phyloP scores from a whole-genome alignment of 1,140 invertebrate species.

The Coptotermes formosanus region DNA sequence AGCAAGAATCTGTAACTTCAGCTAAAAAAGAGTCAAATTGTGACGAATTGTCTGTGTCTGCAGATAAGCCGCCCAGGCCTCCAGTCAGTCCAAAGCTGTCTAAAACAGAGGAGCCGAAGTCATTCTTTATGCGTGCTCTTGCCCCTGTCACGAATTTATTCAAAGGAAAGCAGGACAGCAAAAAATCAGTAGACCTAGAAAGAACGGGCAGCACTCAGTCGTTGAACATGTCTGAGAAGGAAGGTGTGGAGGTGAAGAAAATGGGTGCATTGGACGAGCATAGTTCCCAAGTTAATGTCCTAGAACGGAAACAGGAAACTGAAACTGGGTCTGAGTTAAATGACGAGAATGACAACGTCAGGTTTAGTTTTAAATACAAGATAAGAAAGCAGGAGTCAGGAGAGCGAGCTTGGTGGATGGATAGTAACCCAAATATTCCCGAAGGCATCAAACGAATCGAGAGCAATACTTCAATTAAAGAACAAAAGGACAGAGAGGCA shows the following conservation, averaged over 20 bases:
- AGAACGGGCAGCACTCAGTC: constrained; percentile 24
- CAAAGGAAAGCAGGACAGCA: constrained; percentile 31
- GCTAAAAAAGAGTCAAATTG: constrained; percentile 49
- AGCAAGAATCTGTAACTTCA: not conserved
- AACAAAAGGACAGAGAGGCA: constrained; percentile 24
- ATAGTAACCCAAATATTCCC: constrained; percentile 51
- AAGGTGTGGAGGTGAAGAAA: not conserved
- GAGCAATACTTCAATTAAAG: constrained; percentile 38
- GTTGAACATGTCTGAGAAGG: not conserved
- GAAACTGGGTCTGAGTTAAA: not conserved
- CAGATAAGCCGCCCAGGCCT: constrained; percentile 56
- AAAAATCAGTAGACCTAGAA: constrained; percentile 9
- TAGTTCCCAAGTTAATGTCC: not conserved
- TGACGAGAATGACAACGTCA: constrained; percentile 29
- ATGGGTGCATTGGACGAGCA: too few species aligned
- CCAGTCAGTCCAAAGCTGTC: constrained; percentile 50
- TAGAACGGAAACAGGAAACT: not conserved
- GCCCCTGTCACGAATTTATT: constrained; percentile 67
- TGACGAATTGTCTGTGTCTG: constrained; percentile 55
- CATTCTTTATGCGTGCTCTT: constrained; percentile 66
- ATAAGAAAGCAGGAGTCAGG: constrained; percentile 61
- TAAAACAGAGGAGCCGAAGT: constrained; percentile 65
- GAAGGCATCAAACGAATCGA: constrained; percentile 42
- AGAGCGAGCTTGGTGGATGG: constrained; percentile 62
- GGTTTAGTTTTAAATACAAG: constrained; percentile 41